Evolutionary conservation across 2,888 invertebrate genomes (phyloP).

Genomic region (Ditylenchus weischeri): DNA sequence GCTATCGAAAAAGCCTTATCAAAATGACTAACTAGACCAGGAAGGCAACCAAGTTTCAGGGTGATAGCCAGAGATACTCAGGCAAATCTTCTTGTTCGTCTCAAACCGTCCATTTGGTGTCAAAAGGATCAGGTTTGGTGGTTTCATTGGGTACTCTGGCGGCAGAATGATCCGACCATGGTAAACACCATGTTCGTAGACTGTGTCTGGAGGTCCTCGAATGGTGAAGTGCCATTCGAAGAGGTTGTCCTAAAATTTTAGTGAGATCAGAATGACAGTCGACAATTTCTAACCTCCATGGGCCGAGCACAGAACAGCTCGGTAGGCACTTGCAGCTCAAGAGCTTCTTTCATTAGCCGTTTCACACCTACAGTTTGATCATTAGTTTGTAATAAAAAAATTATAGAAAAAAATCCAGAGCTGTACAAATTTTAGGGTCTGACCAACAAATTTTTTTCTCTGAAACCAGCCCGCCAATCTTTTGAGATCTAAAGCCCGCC

Average conservation of each 20-base stretch:
- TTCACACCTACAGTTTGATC: slow-evolving; percentile 72
- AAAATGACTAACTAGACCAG: slow-evolving; percentile 72
- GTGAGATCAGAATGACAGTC: neutral
- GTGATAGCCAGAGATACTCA: slow-evolving; percentile 90
- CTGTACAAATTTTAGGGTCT: too few species aligned
- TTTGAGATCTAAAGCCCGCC: too few species aligned
- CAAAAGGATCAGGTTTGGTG: slow-evolving; percentile 85
- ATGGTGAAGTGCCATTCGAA: slow-evolving; percentile 98
- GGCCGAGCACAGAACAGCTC: slow-evolving; percentile 86
- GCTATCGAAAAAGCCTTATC: neutral
- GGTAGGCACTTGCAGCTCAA: slow-evolving; percentile 78
- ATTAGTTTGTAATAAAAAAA: too few species aligned
- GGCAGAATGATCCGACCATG: slow-evolving; percentile 87
- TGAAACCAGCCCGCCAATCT: too few species aligned
- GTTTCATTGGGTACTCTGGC: slow-evolving; percentile 93
- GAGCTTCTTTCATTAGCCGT: slow-evolving; percentile 84
- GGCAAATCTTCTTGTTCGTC: slow-evolving; percentile 85
- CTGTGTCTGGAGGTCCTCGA: slow-evolving; percentile 79
- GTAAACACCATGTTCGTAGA: slow-evolving; percentile 82
- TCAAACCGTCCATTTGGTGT: slow-evolving; percentile 92
- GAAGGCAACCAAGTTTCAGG: slow-evolving; percentile 98
- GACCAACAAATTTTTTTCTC: too few species aligned
- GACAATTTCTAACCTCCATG: slow-evolving; percentile 66
- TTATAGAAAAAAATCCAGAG: too few species aligned
- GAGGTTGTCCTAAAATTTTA: slow-evolving; percentile 71